Evolutionary conservation across 2,888 invertebrate species (phyloP).

Genomic region (Dicranocentrus wangi): DNA sequence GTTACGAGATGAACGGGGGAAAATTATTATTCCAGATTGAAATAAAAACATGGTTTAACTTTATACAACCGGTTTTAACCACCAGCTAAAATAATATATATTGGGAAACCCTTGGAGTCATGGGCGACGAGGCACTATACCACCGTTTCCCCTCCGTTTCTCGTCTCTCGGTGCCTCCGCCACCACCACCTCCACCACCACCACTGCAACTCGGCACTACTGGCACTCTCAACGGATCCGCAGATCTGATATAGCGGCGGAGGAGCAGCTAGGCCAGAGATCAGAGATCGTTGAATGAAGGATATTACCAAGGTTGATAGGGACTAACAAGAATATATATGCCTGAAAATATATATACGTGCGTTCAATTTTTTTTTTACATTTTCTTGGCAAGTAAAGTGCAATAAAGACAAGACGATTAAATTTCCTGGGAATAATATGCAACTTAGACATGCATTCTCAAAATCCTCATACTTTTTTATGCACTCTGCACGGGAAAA

Average conservation of each 20-base stretch:
- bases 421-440: conserved; percentile 22
- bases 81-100: no score
- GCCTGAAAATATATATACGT: background rate
- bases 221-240: no score
- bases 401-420: conserved; percentile 36
- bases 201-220: no score
- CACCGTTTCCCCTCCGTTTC: no score
- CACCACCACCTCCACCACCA: no score
- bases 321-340: background rate
- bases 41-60: conserved; percentile 4
- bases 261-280: no score
- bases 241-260: no score
- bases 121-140: no score
- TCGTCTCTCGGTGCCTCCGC: no score
- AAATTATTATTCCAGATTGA: conserved; percentile 40
- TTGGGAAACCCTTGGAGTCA: no score
- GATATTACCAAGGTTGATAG: background rate
- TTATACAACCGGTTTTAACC: no score
- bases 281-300: background rate
- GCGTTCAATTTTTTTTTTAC: conserved; percentile 5
- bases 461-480: background rate
- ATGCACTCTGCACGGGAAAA: no score
- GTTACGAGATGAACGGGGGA: background rate
- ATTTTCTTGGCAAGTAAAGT: conserved; percentile 21
- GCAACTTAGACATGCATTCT: background rate